These are phyloP conservation scores for Pyrrhosoma nymphula DNA, from an alignment of 2,888 invertebrate genomes.

Conservation along the genomic window DNA sequence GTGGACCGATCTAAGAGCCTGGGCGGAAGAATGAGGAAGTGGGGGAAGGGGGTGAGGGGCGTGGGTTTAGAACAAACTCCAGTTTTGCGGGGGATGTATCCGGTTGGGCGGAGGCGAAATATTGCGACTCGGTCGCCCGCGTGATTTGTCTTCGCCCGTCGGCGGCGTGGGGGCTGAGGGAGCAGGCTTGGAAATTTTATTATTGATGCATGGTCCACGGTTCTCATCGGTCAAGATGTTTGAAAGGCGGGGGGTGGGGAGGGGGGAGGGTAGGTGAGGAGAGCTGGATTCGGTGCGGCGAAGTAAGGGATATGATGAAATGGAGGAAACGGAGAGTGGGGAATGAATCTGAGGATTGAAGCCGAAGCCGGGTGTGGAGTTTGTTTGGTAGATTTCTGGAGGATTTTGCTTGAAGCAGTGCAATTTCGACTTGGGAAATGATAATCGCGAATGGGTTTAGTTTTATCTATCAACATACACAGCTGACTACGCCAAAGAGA, in stretches of 20 bases:
- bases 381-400: no score
- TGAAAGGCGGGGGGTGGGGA: not conserved
- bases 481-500: no score
- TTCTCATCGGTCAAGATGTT: constrained; percentile 21
- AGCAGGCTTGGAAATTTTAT: not conserved
- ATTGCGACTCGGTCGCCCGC: not conserved
- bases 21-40: not conserved
- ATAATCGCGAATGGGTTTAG: no score
- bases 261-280: not conserved
- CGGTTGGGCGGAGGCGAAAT: not conserved
- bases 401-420: no score
- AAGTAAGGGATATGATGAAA: not conserved
- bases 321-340: not conserved
- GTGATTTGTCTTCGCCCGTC: constrained; percentile 32
- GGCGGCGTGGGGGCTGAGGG: not conserved
- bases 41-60: not conserved
- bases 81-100: not conserved
- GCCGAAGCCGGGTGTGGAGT: not conserved
- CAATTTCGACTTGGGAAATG: no score
- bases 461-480: no score
- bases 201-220: constrained; percentile 11
- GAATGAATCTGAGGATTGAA: not conserved
- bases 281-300: not conserved
- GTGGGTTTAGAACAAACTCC: not conserved
- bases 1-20: no score